These are phyloP conservation scores for Xiphophorus hellerii DNA, from an alignment of 2,113 vertebrate genomes.

Conservation along the genomic window DNA sequence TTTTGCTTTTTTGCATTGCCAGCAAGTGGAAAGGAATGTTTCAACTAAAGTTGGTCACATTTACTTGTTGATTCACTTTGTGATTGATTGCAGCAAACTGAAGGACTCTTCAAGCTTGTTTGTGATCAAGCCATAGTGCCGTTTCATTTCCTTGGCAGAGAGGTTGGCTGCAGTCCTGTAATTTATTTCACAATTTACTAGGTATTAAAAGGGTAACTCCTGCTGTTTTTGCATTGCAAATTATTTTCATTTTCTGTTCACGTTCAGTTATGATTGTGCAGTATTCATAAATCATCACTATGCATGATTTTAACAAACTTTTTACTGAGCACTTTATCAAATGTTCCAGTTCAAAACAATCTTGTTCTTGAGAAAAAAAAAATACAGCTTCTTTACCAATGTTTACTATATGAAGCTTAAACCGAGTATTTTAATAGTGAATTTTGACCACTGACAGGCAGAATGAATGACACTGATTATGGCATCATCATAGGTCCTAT, in stretches of 20 bases:
- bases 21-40: background rate
- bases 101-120: background rate
- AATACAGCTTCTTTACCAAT: background rate
- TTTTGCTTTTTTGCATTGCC: constrained; percentile 1
- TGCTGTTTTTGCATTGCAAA: background rate
- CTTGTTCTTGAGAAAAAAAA: background rate
- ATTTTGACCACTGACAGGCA: background rate
- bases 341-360: background rate
- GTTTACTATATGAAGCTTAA: background rate
- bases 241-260: background rate
- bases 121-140: background rate
- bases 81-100: constrained; percentile 1
- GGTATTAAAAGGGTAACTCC: background rate
- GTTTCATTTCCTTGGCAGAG: background rate
- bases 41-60: constrained; percentile 13
- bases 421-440: background rate
- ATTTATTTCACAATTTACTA: background rate
- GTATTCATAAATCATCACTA: background rate
- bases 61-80: background rate
- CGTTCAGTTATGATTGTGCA: background rate
- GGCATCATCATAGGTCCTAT: too few species aligned
- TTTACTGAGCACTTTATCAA: background rate
- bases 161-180: background rate
- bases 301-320: background rate
- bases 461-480: background rate